phyloP scores from a whole-genome alignment of 2,113 vertebrate genomes.

The Stictonetta naevosa region DNA sequence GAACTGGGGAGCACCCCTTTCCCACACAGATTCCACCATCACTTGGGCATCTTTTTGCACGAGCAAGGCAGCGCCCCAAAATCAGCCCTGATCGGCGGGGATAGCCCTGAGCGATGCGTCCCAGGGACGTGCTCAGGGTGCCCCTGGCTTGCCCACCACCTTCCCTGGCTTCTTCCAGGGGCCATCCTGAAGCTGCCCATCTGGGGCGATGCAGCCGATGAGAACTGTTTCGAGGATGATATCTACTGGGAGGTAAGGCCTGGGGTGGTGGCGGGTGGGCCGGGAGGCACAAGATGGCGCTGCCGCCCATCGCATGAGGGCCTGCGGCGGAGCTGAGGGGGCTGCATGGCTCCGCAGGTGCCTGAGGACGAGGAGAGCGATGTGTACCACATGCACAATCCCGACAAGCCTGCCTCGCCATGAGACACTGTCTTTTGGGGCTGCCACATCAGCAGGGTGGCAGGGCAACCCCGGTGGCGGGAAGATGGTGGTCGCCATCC shows the following conservation, averaged over 20 bases:
- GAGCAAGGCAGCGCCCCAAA: not conserved
- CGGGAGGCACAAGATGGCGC: conserved; percentile 47
- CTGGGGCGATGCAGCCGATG: conserved; percentile 90
- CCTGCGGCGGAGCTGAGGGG: not conserved
- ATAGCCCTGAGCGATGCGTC: not conserved
- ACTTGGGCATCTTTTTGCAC: not conserved
- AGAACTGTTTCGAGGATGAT: conserved; percentile 92
- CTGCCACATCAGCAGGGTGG: not conserved
- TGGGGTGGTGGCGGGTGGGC: not conserved
- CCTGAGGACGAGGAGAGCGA: conserved; percentile 85
- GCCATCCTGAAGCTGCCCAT: conserved; percentile 88
- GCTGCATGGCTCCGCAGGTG: conserved; percentile 71
- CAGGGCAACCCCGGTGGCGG: not conserved
- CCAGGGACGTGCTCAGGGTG: not conserved
- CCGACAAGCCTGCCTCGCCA: conserved; percentile 58
- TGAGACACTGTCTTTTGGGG: not conserved
- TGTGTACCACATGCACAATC: conserved; percentile 56
- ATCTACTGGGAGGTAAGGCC: conserved; percentile 93
- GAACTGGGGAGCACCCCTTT: too few relatives aligned
- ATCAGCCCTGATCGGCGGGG: not conserved
- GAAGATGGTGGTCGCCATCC: not conserved
- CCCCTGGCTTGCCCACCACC: not conserved
- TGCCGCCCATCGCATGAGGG: not conserved
- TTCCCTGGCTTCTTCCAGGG: conserved; percentile 73
- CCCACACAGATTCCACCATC: not conserved